Percentiles rank a stretch among this genome's conserved stretches.
phyloP scores from a whole-genome alignment of 2,113 vertebrate genomes.

The Todiramphus saurophagus region DNA sequence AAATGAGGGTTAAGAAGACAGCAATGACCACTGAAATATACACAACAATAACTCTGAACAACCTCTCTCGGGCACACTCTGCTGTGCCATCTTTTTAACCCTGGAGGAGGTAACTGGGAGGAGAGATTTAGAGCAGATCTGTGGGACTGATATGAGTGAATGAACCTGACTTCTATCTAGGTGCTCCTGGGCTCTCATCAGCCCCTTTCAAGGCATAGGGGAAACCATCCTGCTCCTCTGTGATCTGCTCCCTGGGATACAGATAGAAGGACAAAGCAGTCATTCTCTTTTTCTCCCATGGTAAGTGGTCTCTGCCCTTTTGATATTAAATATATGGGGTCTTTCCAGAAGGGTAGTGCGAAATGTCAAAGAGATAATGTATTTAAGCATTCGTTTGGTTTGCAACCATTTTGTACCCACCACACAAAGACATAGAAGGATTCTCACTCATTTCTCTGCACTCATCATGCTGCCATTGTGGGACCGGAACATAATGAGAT shows the following conservation, averaged over 20 bases:
- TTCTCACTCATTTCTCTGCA: constrained; percentile 67
- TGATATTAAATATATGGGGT: constrained; percentile 63
- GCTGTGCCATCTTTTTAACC: constrained; percentile 50
- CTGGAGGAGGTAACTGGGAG: constrained; percentile 31
- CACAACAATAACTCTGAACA: constrained; percentile 45
- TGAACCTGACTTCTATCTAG: constrained; percentile 38
- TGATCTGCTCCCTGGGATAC: constrained; percentile 53
- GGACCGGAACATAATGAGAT: constrained; percentile 73
- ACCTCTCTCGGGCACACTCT: neutral
- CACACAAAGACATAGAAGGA: constrained; percentile 66
- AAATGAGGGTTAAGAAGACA: constrained; percentile 40
- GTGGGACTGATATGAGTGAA: constrained; percentile 28
- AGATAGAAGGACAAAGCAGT: constrained; percentile 50
- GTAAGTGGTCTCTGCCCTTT: constrained; percentile 66
- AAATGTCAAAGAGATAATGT: constrained; percentile 52
- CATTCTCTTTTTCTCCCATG: constrained; percentile 59
- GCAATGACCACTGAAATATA: constrained; percentile 28
- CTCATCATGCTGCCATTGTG: constrained; percentile 70
- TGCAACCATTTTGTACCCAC: constrained; percentile 63
- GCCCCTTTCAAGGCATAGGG: constrained; percentile 19
- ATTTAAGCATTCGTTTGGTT: constrained; percentile 64
- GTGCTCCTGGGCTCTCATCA: constrained; percentile 50
- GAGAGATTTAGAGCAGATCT: constrained; percentile 40
- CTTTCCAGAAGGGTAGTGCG: constrained; percentile 49
- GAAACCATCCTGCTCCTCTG: constrained; percentile 34